phyloP scores from a whole-genome alignment of 1,140 invertebrate species.

The Polyergus mexicanus region DNA sequence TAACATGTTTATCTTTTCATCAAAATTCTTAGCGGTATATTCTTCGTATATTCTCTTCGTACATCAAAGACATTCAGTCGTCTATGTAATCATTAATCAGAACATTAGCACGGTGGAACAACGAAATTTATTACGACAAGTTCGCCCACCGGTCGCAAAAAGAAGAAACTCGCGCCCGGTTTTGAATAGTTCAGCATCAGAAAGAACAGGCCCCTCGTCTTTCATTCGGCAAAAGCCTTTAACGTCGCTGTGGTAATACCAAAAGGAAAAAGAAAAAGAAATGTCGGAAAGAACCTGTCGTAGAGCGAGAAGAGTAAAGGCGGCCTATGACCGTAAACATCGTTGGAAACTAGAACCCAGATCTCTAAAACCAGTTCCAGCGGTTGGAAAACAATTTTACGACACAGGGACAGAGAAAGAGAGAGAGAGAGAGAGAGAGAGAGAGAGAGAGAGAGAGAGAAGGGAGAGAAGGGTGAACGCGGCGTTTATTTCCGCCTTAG shows the following conservation, averaged over 20 bases:
- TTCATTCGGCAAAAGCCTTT: slow-evolving; percentile 49
- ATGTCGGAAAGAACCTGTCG: slow-evolving; percentile 27
- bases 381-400: slow-evolving; percentile 85
- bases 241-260: slow-evolving; percentile 14
- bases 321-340: slow-evolving; percentile 85
- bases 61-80: neutral
- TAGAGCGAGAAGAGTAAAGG: slow-evolving; percentile 75
- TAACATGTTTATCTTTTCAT: neutral
- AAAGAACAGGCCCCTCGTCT: neutral
- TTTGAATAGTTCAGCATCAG: neutral
- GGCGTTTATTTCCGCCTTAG: slow-evolving; percentile 43
- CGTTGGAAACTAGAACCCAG: slow-evolving; percentile 84
- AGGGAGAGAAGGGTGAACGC: neutral
- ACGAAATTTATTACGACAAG: slow-evolving; percentile 34
- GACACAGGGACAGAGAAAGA: slow-evolving; percentile 75
- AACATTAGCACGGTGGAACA: neutral
- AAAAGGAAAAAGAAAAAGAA: slow-evolving; percentile 25
- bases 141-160: slow-evolving; percentile 21
- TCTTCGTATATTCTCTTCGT: neutral
- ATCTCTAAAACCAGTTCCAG: slow-evolving; percentile 82
- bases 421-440: slow-evolving; percentile 36
- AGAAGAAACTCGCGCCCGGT: slow-evolving; percentile 4
- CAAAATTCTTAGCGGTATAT: neutral
- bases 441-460: neutral
- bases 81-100: slow-evolving; percentile 8